phyloP scores from a whole-genome alignment of 2,888 invertebrate genomes.

The Xiphydria camelus region DNA sequence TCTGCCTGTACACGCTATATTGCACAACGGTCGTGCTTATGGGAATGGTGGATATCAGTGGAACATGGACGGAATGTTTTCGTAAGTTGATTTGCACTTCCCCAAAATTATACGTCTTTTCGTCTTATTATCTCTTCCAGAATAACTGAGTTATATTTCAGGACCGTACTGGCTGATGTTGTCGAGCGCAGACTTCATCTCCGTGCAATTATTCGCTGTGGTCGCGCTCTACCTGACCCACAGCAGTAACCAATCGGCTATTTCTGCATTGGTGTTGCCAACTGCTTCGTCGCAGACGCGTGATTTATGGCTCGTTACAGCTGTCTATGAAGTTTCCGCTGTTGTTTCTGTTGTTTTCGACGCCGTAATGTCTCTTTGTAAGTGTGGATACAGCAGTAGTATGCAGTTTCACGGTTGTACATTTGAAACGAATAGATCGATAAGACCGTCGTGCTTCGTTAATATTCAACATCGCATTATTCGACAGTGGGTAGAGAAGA shows the following conservation, averaged over 20 bases:
- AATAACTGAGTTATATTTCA: constrained; percentile 31
- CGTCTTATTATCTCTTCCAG: neutral
- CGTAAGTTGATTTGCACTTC: constrained; percentile 47
- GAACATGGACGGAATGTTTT: constrained; percentile 59
- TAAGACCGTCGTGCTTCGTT: no score
- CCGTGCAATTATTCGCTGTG: constrained; percentile 59
- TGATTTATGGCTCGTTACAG: constrained; percentile 60
- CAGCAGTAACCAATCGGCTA: constrained; percentile 35
- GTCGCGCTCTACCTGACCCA: constrained; percentile 59
- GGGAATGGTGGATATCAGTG: constrained; percentile 58
- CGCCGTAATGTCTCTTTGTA: constrained; percentile 45
- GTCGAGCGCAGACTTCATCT: constrained; percentile 58
- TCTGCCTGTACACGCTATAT: constrained; percentile 56
- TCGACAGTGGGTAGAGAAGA: constrained; percentile 53
- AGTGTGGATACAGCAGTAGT: no score
- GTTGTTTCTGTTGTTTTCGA: constrained; percentile 48
- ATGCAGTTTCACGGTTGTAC: no score
- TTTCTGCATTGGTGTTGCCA: constrained; percentile 41
- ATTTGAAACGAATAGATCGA: no score
- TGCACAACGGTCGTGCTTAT: constrained; percentile 58
- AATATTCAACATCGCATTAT: no score
- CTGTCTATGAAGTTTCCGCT: constrained; percentile 60
- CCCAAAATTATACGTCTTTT: neutral
- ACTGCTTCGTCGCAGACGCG: constrained; percentile 55
- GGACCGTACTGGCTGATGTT: constrained; percentile 61